A percentile compares a stretch with the other conserved stretches of the same genome.
These are phyloP conservation scores for Champsocephalus esox DNA, from an alignment of 2,797 vertebrate genomes.

Conservation along the genomic window DNA sequence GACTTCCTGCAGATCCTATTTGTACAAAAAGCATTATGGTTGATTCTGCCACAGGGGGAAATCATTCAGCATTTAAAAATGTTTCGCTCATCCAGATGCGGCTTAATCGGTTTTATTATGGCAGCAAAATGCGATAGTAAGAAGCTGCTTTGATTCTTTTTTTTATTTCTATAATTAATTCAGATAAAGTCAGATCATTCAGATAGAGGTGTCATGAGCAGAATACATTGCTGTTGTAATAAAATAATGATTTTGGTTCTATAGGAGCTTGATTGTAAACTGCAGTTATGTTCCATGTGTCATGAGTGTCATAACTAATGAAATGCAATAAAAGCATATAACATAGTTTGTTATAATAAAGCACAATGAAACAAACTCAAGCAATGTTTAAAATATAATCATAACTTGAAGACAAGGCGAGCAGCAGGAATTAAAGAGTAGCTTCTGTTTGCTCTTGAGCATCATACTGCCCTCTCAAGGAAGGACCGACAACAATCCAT, in stretches of 20 bases:
- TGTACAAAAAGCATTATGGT: constrained; percentile 41
- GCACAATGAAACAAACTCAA: constrained; percentile 7
- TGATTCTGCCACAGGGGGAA: constrained; percentile 27
- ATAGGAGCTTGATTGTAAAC: background rate
- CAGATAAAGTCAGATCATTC: constrained; percentile 1
- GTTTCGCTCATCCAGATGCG: constrained; percentile 36
- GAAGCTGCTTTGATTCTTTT: constrained; percentile 1
- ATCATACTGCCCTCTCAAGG: constrained; percentile 18
- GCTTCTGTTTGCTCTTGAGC: background rate
- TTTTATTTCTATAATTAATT: constrained; percentile 13
- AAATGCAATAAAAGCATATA: background rate
- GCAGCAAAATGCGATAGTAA: constrained; percentile 18
- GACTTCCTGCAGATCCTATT: constrained; percentile 49
- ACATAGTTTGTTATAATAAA: background rate
- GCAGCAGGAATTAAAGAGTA: background rate
- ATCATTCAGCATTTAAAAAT: constrained; percentile 35
- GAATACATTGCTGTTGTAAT: background rate
- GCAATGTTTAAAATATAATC: background rate
- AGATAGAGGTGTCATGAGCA: background rate
- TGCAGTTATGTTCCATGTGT: background rate
- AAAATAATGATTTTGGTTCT: background rate
- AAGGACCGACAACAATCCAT: background rate
- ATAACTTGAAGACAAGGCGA: background rate
- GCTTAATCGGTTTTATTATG: constrained; percentile 22
- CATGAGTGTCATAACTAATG: background rate